phyloP scores from a whole-genome alignment of 2,113 vertebrate species.

The Ameiurus melas region DNA sequence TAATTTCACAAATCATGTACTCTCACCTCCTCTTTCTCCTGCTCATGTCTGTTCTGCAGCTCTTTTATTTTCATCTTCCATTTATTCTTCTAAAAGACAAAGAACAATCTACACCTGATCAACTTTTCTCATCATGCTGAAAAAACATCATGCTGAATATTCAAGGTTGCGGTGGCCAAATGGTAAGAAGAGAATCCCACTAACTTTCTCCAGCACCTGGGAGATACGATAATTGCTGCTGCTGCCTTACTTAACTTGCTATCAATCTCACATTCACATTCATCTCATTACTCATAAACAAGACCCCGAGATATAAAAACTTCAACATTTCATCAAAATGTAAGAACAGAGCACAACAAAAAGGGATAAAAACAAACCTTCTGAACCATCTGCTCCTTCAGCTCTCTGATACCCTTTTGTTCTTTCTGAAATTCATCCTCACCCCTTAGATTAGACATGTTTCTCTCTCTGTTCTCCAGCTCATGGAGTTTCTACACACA shows the following conservation, averaged over 20 bases:
- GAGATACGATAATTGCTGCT: too few relatives aligned
- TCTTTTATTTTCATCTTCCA: slow-evolving; percentile 64
- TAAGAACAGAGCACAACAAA: not conserved
- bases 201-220: not conserved
- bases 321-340: not conserved
- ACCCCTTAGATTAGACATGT: slow-evolving; percentile 53
- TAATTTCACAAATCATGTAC: not conserved
- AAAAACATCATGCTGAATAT: not conserved
- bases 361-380: slow-evolving; percentile 62
- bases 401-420: slow-evolving; percentile 46
- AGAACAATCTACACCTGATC: not conserved
- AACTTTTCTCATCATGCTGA: not conserved
- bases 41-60: slow-evolving; percentile 53
- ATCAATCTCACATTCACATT: too few relatives aligned
- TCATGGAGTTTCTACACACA: slow-evolving; percentile 67
- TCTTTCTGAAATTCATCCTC: slow-evolving; percentile 55
- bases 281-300: not conserved
- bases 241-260: too few relatives aligned
- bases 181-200: not conserved
- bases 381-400: slow-evolving; percentile 53
- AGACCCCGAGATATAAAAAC: not conserved
- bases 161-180: not conserved
- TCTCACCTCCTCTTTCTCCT: slow-evolving; percentile 61
- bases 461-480: slow-evolving; percentile 52
- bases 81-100: slow-evolving; percentile 62